These are phyloP conservation scores for Balanococcus diminutus DNA, from an alignment of 2,888 invertebrate genomes.

Conservation along the genomic window DNA sequence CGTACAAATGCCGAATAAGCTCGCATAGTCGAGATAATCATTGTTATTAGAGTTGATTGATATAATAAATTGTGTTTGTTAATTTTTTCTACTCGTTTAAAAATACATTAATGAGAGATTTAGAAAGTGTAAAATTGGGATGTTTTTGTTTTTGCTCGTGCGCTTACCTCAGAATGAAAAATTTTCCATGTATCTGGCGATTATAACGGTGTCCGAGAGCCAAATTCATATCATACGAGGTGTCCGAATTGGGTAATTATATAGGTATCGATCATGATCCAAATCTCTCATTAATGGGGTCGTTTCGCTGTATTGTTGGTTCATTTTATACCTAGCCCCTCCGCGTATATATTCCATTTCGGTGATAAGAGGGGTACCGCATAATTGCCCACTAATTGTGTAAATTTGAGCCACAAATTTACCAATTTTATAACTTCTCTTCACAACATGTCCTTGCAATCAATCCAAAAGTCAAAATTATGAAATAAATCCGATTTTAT, in stretches of 20 bases:
- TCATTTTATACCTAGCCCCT: no score
- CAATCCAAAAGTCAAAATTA: no score
- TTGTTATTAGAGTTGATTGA: not conserved
- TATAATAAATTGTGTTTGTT: conserved; percentile 9
- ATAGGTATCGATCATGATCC: not conserved
- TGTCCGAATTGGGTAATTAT: not conserved
- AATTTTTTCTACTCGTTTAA: not conserved
- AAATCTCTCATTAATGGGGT: not conserved
- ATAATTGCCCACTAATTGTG: no score
- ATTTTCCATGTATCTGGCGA: not conserved
- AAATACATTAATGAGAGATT: not conserved
- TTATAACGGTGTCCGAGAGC: not conserved
- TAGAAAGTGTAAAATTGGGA: conserved; percentile 2
- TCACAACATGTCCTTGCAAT: no score
- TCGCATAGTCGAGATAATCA: not conserved
- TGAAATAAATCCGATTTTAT: no score
- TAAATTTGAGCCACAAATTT: no score
- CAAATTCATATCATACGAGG: not conserved
- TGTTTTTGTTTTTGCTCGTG: not conserved
- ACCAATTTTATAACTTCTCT: no score
- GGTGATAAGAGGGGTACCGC: no score
- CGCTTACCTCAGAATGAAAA: not conserved
- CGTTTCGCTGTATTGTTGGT: no score
- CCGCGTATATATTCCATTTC: no score
- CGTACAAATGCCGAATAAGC: not conserved